Evolutionary conservation across 2,888 invertebrate genomes (phyloP).

Genomic region (Mylabris sibirica): DNA sequence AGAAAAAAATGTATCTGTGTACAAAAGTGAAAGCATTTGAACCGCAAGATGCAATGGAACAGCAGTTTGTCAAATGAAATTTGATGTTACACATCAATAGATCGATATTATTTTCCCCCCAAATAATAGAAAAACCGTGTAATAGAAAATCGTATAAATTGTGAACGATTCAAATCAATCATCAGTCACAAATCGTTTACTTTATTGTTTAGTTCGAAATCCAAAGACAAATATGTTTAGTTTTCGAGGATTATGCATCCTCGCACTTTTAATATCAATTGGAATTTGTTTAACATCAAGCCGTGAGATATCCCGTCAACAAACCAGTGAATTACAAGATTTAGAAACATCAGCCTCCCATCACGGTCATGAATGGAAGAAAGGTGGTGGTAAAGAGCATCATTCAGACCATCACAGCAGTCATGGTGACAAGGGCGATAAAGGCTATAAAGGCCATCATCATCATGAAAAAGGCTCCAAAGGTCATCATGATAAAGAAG

Average conservation of each 20-base stretch:
- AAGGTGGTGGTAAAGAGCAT: constrained; percentile 67
- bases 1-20: constrained; percentile 35
- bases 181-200: constrained; percentile 46
- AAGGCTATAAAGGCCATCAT: constrained; percentile 73
- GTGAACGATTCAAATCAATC: constrained; percentile 32
- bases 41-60: constrained; percentile 57
- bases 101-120: constrained; percentile 45
- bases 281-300: constrained; percentile 61
- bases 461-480: constrained; percentile 70
- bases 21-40: constrained; percentile 50
- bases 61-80: constrained; percentile 50
- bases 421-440: constrained; percentile 70
- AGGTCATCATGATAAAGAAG: constrained; percentile 74
- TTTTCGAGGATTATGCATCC: constrained; percentile 77
- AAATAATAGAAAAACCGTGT: constrained; percentile 41
- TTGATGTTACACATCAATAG: constrained; percentile 49
- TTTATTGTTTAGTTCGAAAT: constrained; percentile 27
- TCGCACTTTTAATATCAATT: constrained; percentile 65
- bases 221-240: constrained; percentile 48
- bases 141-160: constrained; percentile 52
- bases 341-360: constrained; percentile 65
- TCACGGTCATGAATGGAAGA: constrained; percentile 60
- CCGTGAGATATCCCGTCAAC: constrained; percentile 64
- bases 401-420: constrained; percentile 66
- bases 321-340: constrained; percentile 62